Evolutionary conservation across 1,140 invertebrate species (phyloP).

Genomic region (Hermetia illucens): DNA sequence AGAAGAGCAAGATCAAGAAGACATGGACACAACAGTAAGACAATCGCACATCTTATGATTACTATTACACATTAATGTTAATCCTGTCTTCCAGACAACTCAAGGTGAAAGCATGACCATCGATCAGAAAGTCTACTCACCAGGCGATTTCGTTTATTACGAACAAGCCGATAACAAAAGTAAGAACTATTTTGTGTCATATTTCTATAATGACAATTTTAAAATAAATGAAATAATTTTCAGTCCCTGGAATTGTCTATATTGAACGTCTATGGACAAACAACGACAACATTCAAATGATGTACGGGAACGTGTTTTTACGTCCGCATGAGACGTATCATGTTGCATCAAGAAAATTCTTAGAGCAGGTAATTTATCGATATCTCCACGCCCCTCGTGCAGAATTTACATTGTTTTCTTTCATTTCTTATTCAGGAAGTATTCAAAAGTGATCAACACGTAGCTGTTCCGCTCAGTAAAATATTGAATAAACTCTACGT

Average conservation of each 20-base stretch:
- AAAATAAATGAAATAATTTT: not conserved
- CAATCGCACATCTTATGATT: too few species aligned
- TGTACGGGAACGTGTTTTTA: slow-evolving; percentile 68
- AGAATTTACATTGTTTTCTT: not conserved
- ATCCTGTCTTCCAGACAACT: slow-evolving; percentile 1
- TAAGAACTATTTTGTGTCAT: not conserved
- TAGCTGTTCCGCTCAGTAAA: slow-evolving; percentile 70
- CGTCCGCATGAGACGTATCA: slow-evolving; percentile 90
- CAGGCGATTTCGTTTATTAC: slow-evolving; percentile 27
- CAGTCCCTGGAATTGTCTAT: slow-evolving; percentile 65
- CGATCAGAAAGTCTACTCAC: slow-evolving; percentile 27
- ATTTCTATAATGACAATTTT: not conserved
- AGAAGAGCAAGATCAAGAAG: slow-evolving; percentile 65
- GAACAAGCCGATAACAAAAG: slow-evolving; percentile 24
- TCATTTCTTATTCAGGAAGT: slow-evolving; percentile 56
- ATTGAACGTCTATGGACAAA: slow-evolving; percentile 82
- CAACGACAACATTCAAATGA: slow-evolving; percentile 66
- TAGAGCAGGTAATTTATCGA: slow-evolving; percentile 43
- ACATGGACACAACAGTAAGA: too few species aligned
- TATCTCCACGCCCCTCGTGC: too few species aligned
- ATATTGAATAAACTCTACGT: slow-evolving; percentile 88
- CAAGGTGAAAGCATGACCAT: slow-evolving; percentile 28
- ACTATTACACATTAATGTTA: too few species aligned
- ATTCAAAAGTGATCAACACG: slow-evolving; percentile 83
- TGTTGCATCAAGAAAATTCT: slow-evolving; percentile 84